Evolutionary conservation across 2,113 vertebrate species (phyloP), one percentile per base, ranked within the genome.

Genomic region (Sorex fumeus): DNA sequence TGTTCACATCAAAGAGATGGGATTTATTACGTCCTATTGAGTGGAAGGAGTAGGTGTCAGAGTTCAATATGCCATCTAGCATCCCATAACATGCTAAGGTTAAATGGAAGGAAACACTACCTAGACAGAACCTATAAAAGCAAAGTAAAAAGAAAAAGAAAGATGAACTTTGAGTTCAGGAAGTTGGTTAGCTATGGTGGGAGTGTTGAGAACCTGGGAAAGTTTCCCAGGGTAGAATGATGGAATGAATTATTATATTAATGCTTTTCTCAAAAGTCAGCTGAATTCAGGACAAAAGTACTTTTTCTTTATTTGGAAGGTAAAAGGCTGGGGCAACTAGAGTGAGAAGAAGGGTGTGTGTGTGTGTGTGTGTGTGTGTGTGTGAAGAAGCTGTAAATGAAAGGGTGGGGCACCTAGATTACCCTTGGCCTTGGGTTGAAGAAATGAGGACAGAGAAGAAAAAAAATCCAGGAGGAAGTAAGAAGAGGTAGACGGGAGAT

Each of bases 1-100:
- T 28, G 9, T 92, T 67, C 25, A 76, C 13, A 80, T 83, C 34
- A 75, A 81, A 84, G 57, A 78, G 43, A 60, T 43, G 76, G 40
- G 12, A 69, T 64, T 64, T 53, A 25, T 70, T 34, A 62, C 18
- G 28, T 15, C 1, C 3, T 2, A 36, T 4, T 50, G 32, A 57
- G 1, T 30, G 32, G 69, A 64, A 69, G 60, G 25, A 62, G 21
- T 25, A 32, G 81, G 2, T 74, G 4, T 21, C 43, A 30, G 50
- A 76, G 76, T 62, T 25, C 27, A 47, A 69, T 28, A 11, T 18
- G 5, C 7, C 47, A 47, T 13, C 4, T 8, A 47, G 16, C 5
- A n/a, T 10, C 16, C 36, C 78, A 30, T 36, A 79, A 60, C 32
- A 30, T 87, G 47, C 8, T 7, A 40, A 80, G 67, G 45, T n/a